phyloP scores from a whole-genome alignment of 2,888 invertebrate species.

The Carterocephalus palaemon region DNA sequence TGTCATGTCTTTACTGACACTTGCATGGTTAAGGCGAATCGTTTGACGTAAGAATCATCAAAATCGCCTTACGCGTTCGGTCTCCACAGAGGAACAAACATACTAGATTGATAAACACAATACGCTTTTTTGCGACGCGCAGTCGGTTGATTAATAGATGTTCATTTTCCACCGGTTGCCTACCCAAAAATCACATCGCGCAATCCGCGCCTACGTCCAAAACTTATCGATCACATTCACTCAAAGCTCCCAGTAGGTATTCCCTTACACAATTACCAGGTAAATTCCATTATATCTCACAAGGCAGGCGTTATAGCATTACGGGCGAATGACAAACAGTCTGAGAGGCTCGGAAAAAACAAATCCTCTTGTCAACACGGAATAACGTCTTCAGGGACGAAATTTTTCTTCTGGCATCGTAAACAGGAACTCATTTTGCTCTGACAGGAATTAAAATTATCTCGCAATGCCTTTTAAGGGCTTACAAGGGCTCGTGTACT shows the following conservation, averaged over 20 bases:
- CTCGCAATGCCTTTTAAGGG: slow-evolving; percentile 14
- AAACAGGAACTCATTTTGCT: slow-evolving; percentile 35
- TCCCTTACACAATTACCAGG: slow-evolving; percentile 23
- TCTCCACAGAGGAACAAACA: no score
- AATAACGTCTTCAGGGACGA: slow-evolving; percentile 45
- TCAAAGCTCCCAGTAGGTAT: slow-evolving; percentile 12
- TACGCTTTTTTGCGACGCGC: no score
- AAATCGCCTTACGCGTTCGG: no score
- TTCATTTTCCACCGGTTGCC: no score
- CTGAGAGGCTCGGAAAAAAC: slow-evolving; percentile 44
- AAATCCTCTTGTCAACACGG: slow-evolving; percentile 61
- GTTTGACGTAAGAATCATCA: no score
- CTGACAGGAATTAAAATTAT: slow-evolving; percentile 22
- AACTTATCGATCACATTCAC: slow-evolving; percentile 15
- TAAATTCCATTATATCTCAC: slow-evolving; percentile 28
- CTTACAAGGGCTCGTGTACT: no score
- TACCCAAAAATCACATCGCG: no score
- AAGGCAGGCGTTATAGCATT: slow-evolving; percentile 23
- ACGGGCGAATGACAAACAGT: slow-evolving; percentile 29
- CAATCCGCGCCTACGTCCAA: not conserved
- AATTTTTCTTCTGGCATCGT: slow-evolving; percentile 46
- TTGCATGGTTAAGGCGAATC: no score
- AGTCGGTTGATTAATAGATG: no score
- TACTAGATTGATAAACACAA: no score
- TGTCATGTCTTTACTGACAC: no score